Base-by-base conservation (phyloP, 2,113 vertebrate genomes). In the Meleagris gallopavo region DNA sequence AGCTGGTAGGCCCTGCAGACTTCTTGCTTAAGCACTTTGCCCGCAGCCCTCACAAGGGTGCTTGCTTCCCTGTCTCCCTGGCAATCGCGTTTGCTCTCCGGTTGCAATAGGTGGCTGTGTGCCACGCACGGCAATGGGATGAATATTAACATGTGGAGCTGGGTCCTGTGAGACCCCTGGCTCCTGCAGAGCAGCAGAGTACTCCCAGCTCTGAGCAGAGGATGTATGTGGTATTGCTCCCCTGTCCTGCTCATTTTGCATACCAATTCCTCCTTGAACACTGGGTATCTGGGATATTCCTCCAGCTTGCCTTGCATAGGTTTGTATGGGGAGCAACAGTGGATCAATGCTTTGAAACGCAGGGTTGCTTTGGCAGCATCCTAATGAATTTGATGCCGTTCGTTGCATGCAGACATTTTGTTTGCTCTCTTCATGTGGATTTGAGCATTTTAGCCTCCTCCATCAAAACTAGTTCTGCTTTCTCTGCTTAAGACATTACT, bases 151-250 rank as follows among this genome's bases (percentile, higher is more conserved):
- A 3, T 6, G 1, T 1, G 2, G 48, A 69, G 67, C 20, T 0
- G 0, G 36, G 13, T 45, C 41, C 83, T 7, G 12, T 0, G 29
- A 41, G 58, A n/a, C 36, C 24, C 27, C 8, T 0, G 8, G 6
- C 21, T 57, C 73, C 50, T 24, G 2, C 3, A 2, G 46, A 46
- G 71, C 66, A 27, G 41, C 73, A 17, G n/a, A 18, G 27, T 2
- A 4, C 45, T 15, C 40, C 6, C 79, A 48, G 43, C 43, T 69
- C 50, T 65, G 34, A 27, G 22, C 60, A 2, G 67, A 52, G 41
- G 4, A 25, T 14, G 27, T 18, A 5, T 1, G 25, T 41, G 10
- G 1, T 20, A 2, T 32, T 2, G 21, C 29, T 29, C 41, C 75
- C 13, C 43, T 6, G 15, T 22, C 40, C 50, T 9, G 45, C 61